Conservation (phyloP, 2,113 vertebrate genomes). For the Chunga burmeisteri region DNA sequence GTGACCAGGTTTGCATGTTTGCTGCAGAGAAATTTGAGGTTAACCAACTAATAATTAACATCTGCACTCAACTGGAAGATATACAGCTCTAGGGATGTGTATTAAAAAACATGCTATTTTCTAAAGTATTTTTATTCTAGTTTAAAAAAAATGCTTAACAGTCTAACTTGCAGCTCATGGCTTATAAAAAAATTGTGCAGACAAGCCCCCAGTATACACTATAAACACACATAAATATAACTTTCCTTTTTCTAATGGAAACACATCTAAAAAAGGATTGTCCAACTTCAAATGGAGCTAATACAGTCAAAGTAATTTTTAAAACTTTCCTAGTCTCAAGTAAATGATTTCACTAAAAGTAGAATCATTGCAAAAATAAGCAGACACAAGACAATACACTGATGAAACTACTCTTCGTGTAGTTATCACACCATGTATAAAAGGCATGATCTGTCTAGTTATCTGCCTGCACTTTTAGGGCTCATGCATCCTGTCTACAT, state of each 20-base stretch:
- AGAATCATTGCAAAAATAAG: not conserved
- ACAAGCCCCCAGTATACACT: not conserved
- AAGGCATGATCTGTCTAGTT: not conserved
- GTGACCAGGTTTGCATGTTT: constrained; percentile 25
- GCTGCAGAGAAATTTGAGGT: constrained; percentile 43
- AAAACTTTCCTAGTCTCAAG: not conserved
- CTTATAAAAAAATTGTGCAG: not conserved
- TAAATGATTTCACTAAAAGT: not conserved
- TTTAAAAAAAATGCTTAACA: not conserved
- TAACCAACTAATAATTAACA: constrained; percentile 66
- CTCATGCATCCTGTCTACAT: not conserved
- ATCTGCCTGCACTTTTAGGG: not conserved
- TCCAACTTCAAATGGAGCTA: not conserved
- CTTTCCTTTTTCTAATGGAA: constrained; percentile 7
- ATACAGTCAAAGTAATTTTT: not conserved
- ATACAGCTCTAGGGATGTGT: constrained; percentile 35
- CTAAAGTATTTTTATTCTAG: constrained; percentile 17
- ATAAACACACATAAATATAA: not conserved
- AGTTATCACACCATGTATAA: not conserved
- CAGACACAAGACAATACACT: not conserved
- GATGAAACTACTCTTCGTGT: not conserved
- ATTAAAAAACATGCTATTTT: constrained; percentile 46
- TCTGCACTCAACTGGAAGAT: constrained; percentile 40
- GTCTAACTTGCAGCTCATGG: constrained; percentile 27
- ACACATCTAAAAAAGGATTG: not conserved